A percentile compares a stretch with the other conserved stretches of the same genome.
Conservation (phyloP, 2,797 vertebrate genomes). For the Falco columbarius region DNA sequence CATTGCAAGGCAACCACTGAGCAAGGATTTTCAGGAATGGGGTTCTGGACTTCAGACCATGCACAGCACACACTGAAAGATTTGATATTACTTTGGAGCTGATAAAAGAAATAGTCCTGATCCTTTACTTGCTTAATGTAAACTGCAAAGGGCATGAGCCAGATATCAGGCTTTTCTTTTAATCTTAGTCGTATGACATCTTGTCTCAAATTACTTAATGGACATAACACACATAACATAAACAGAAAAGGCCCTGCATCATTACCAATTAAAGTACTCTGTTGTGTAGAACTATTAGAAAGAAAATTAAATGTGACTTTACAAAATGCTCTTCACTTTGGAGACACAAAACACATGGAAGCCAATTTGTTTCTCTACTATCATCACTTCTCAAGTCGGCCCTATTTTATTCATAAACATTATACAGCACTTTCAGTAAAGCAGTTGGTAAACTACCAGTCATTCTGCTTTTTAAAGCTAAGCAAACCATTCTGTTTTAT, state of each 20-base stretch:
- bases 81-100: background rate
- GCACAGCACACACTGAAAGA: background rate
- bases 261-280: background rate
- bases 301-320: background rate
- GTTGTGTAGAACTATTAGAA: background rate
- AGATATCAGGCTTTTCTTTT: background rate
- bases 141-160: background rate
- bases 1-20: background rate
- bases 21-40: background rate
- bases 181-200: background rate
- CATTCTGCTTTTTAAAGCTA: constrained; percentile 11
- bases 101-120: background rate
- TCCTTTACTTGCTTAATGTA: background rate
- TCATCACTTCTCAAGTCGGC: background rate
- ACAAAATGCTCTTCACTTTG: background rate
- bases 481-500: constrained; percentile 29
- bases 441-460: background rate
- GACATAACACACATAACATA: background rate
- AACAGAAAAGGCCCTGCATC: background rate
- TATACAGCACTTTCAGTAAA: constrained; percentile 1
- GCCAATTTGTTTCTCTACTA: background rate
- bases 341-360: background rate
- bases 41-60: background rate
- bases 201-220: background rate
- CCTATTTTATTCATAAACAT: constrained; percentile 34